A percentile compares a stretch with the other conserved stretches of the same genome.
phyloP scores from a whole-genome alignment of 2,113 vertebrate genomes.

The Anguilla rostrata region DNA sequence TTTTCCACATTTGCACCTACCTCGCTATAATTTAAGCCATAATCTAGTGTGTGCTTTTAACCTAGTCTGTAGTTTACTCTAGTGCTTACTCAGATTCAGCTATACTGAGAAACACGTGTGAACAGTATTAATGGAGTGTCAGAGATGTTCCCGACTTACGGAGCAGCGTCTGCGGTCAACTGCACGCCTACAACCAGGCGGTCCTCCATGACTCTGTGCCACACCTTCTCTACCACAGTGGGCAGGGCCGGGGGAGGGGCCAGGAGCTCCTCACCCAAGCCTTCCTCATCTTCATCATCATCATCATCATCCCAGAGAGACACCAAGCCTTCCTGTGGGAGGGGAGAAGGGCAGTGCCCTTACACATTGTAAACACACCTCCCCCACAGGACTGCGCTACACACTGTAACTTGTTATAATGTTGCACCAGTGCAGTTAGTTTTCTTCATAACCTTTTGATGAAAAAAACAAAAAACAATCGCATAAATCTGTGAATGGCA shows the following conservation, averaged over 20 bases:
- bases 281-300: conserved; percentile 61
- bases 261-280: conserved; percentile 49
- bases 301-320: conserved; percentile 82
- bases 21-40: background rate
- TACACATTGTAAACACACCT: background rate
- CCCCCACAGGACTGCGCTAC: conserved; percentile 34
- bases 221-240: conserved; percentile 73
- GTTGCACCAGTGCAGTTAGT: background rate
- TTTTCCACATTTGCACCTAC: background rate
- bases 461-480: no score
- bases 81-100: background rate
- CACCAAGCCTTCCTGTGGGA: conserved; percentile 78
- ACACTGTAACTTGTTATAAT: conserved; percentile 22
- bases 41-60: background rate
- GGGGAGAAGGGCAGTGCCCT: conserved; percentile 23
- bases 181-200: conserved; percentile 81
- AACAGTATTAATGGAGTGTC: background rate
- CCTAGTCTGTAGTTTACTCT: background rate
- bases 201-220: conserved; percentile 80
- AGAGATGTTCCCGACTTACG: conserved; percentile 68
- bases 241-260: conserved; percentile 48
- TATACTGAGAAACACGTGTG: no score
- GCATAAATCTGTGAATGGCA: no score
- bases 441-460: no score
- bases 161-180: conserved; percentile 58